Evolutionary conservation across 2,113 vertebrate species (phyloP).

Genomic region (Telmatochromis brachygnathus): DNA sequence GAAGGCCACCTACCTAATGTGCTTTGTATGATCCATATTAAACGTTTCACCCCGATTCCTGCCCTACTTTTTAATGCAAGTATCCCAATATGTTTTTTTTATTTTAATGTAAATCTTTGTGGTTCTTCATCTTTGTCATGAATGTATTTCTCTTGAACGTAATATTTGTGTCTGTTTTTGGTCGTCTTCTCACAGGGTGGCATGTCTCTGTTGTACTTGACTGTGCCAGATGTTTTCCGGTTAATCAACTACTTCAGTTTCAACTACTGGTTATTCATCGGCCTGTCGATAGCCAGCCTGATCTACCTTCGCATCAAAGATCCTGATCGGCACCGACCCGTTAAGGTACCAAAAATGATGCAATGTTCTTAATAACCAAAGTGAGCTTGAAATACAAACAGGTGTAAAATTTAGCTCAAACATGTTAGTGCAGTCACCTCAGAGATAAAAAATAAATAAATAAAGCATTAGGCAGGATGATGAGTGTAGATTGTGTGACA

Average conservation of each 20-base stretch:
- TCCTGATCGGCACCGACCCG: slow-evolving; percentile 67
- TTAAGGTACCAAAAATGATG: slow-evolving; percentile 59
- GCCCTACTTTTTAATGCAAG: slow-evolving; percentile 77
- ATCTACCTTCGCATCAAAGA: slow-evolving; percentile 74
- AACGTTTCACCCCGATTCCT: slow-evolving; percentile 75
- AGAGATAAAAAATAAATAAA: background rate
- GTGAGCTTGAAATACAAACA: background rate
- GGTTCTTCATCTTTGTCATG: background rate
- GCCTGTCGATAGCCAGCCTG: slow-evolving; percentile 73
- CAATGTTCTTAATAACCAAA: background rate
- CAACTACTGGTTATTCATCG: slow-evolving; percentile 80
- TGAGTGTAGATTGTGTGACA: background rate
- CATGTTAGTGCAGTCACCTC: background rate
- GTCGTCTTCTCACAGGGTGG: slow-evolving; percentile 55
- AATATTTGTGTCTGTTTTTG: background rate
- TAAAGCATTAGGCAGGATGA: background rate
- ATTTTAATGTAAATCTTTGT: background rate
- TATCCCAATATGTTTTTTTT: background rate
- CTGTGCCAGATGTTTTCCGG: slow-evolving; percentile 74
- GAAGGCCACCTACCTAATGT: slow-evolving; percentile 75
- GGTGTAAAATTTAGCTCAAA: background rate
- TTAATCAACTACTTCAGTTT: slow-evolving; percentile 83
- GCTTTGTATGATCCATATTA: slow-evolving; percentile 76
- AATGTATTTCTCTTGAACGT: background rate
- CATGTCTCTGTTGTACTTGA: slow-evolving; percentile 73